Percentiles rank a stretch among this genome's conserved stretches.
phyloP scores from a whole-genome alignment of 2,888 invertebrate species.

The Hemaris fuciformis region DNA sequence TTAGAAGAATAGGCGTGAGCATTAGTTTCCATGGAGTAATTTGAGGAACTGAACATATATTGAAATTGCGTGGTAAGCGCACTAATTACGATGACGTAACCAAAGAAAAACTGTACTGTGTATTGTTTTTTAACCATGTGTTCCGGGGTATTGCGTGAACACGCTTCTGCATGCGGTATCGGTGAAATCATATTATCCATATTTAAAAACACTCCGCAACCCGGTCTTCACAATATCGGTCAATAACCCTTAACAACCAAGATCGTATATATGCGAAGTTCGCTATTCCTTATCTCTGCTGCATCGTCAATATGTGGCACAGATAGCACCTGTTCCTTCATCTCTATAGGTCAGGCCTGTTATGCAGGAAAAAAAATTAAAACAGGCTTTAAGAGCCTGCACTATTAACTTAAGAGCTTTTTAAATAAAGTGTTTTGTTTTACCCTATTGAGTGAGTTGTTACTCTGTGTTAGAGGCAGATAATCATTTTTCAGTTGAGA shows the following conservation, averaged over 20 bases:
- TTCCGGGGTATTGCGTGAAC: constrained; percentile 3
- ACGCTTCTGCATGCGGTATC: background rate
- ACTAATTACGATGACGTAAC: background rate
- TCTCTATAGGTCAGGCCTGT: too few relatives aligned
- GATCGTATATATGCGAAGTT: background rate
- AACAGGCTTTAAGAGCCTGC: too few relatives aligned
- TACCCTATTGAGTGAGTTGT: too few relatives aligned
- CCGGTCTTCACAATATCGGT: background rate
- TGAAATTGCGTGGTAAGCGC: background rate
- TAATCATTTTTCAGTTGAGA: too few relatives aligned
- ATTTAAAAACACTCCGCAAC: background rate
- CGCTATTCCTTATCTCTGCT: too few relatives aligned
- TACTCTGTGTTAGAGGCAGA: too few relatives aligned
- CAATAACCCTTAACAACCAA: background rate
- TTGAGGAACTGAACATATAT: background rate
- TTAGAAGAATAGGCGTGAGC: too few relatives aligned
- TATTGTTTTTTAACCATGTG: background rate
- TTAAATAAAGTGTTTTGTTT: too few relatives aligned
- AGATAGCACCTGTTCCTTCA: too few relatives aligned
- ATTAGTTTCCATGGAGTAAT: background rate
- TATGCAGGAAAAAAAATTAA: too few relatives aligned
- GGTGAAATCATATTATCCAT: constrained; percentile 1
- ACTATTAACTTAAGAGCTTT: too few relatives aligned
- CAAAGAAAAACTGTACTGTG: background rate
- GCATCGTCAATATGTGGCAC: background rate